These are phyloP conservation scores for Saccostrea glomerata DNA, from an alignment of 1,140 invertebrate species.

Conservation along the genomic window DNA sequence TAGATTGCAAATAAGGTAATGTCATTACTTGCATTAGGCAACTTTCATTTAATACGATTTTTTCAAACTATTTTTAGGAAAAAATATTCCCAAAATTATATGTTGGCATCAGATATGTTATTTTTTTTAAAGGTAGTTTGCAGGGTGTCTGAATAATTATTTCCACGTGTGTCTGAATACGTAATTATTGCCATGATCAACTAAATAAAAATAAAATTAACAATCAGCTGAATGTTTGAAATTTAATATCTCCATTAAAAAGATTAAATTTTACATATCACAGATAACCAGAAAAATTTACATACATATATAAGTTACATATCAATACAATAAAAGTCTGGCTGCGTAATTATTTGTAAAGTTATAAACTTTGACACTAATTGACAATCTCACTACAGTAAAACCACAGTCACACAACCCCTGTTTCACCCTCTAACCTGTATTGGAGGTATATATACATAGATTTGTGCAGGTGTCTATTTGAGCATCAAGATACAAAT, in stretches of 20 bases:
- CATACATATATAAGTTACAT: background rate
- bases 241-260: constrained; percentile 6
- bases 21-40: no score
- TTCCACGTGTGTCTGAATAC: no score
- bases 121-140: no score
- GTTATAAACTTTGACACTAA: background rate
- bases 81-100: no score
- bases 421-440: background rate
- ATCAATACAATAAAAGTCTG: background rate
- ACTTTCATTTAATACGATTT: no score
- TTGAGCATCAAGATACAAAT: background rate
- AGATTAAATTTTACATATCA: background rate
- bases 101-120: no score
- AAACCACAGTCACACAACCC: background rate
- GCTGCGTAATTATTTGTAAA: constrained; percentile 21
- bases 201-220: no score
- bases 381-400: background rate
- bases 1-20: no score
- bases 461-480: background rate
- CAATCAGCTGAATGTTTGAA: background rate
- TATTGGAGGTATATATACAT: background rate
- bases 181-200: no score
- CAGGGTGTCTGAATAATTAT: no score
- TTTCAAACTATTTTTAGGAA: no score
- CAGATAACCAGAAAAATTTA: constrained; percentile 25